Percentiles rank a stretch among this genome's conserved stretches.
These are phyloP conservation scores for Bacillus rossius DNA, from an alignment of 1,140 invertebrate species.

Conservation along the genomic window DNA sequence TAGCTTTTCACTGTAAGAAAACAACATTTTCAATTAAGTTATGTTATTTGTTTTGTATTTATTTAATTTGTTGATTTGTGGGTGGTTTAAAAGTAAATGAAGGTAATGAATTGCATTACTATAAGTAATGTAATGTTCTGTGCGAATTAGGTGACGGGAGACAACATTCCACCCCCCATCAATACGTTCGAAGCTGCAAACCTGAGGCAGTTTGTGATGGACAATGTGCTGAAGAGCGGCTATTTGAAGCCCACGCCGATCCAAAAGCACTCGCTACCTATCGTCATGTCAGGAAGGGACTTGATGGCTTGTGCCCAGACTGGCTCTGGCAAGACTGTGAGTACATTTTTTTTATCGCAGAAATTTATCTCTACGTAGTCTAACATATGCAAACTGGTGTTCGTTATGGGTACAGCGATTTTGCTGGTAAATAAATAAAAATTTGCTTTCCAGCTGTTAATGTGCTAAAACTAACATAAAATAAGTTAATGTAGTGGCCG, in stretches of 20 bases:
- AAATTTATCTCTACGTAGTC: no score
- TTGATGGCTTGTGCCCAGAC: slow-evolving; percentile 98
- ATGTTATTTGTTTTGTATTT: no score
- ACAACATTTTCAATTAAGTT: no score
- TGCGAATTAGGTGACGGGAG: slow-evolving; percentile 53
- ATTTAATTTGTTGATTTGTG: no score
- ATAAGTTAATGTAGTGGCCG: no score
- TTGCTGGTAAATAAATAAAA: no score
- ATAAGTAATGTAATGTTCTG: neutral
- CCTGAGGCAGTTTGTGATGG: slow-evolving; percentile 58
- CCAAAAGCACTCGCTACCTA: slow-evolving; percentile 86
- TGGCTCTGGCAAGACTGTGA: slow-evolving; percentile 90
- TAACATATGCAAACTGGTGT: no score
- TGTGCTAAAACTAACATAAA: no score
- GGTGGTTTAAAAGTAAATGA: slow-evolving; percentile 2
- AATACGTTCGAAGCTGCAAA: slow-evolving; percentile 63
- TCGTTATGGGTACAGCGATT: no score
- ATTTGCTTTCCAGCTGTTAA: no score
- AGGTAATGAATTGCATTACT: neutral
- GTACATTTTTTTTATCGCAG: no score
- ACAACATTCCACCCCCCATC: slow-evolving; percentile 58
- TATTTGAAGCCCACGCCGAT: slow-evolving; percentile 90
- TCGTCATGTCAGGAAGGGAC: slow-evolving; percentile 72
- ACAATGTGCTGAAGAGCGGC: slow-evolving; percentile 74
- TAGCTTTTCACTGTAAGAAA: slow-evolving; percentile 2